phyloP scores from a whole-genome alignment of 2,113 vertebrate genomes.

The Morphnarchus princeps region DNA sequence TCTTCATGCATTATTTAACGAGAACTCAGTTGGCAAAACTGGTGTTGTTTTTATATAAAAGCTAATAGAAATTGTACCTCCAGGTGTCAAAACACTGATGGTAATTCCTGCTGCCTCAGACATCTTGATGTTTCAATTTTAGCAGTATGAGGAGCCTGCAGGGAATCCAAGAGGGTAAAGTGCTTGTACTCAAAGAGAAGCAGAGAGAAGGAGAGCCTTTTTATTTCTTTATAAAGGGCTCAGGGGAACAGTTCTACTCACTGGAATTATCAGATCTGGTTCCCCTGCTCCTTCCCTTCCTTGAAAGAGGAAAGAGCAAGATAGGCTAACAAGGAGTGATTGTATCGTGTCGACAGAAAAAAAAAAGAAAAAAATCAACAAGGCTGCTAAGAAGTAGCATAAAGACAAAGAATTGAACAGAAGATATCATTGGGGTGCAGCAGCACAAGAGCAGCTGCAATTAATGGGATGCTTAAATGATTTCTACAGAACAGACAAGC shows the following conservation, averaged over 20 bases:
- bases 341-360: background rate
- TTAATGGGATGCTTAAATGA: background rate
- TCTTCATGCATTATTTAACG: slow-evolving; percentile 69
- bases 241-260: slow-evolving; percentile 55
- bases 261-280: slow-evolving; percentile 62
- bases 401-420: background rate
- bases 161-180: slow-evolving; percentile 68
- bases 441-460: background rate
- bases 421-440: background rate
- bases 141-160: slow-evolving; percentile 66
- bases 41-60: slow-evolving; percentile 69
- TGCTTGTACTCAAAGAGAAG: slow-evolving; percentile 64
- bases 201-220: slow-evolving; percentile 61
- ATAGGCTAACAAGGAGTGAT: slow-evolving; percentile 30
- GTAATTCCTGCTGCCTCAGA: slow-evolving; percentile 65
- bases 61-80: slow-evolving; percentile 70
- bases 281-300: slow-evolving; percentile 38
- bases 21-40: slow-evolving; percentile 54
- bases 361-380: background rate
- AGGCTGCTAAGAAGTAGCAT: background rate
- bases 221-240: slow-evolving; percentile 67
- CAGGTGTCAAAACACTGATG: slow-evolving; percentile 71
- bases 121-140: slow-evolving; percentile 74
- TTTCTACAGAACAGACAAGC: background rate
- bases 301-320: slow-evolving; percentile 36